Conservation (phyloP, 2,113 vertebrate species). For the Atractosteus spatula region DNA sequence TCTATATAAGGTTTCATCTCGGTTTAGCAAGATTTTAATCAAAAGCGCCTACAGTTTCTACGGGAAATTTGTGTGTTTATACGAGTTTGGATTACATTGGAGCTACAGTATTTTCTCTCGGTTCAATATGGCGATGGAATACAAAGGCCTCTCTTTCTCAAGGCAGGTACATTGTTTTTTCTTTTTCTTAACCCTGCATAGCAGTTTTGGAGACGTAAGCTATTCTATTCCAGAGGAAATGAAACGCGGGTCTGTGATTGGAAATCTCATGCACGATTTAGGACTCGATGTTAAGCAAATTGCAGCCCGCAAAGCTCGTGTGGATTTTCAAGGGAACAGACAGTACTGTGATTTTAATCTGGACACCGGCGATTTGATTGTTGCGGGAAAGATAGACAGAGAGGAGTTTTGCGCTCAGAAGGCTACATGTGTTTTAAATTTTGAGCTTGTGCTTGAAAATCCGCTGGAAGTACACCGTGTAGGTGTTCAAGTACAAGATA, state of each 20-base stretch:
- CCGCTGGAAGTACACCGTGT: slow-evolving; percentile 47
- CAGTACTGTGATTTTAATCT: slow-evolving; percentile 49
- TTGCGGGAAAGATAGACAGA: slow-evolving; percentile 62
- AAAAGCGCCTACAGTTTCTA: not conserved
- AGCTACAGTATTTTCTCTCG: not conserved
- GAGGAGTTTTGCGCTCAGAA: slow-evolving; percentile 62
- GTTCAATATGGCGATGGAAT: slow-evolving; percentile 1
- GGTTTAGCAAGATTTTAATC: not conserved
- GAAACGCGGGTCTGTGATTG: slow-evolving; percentile 61
- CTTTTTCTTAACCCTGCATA: slow-evolving; percentile 16
- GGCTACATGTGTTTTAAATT: slow-evolving; percentile 52
- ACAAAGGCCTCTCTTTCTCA: not conserved
- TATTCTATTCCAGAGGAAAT: slow-evolving; percentile 67
- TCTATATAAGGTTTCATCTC: not conserved
- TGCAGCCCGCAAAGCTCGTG: slow-evolving; percentile 62
- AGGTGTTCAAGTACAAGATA: slow-evolving; percentile 57
- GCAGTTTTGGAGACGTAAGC: slow-evolving; percentile 45
- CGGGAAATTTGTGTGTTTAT: not conserved
- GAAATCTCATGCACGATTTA: slow-evolving; percentile 69
- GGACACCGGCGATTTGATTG: slow-evolving; percentile 58
- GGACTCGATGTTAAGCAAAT: slow-evolving; percentile 63
- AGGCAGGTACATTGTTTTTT: slow-evolving; percentile 7
- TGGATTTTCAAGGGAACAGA: slow-evolving; percentile 59
- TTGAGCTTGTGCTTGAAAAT: slow-evolving; percentile 57
- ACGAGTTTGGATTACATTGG: not conserved